Conservation (phyloP, 2,113 vertebrate genomes). For the Xenopus tropicalis region UCB_Xtro_10.0 CM004450.2:62661001-62661500, state of each 20-base stretch:
- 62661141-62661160: slow-evolving; percentile 85
- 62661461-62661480: slow-evolving; percentile 76
- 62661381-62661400: slow-evolving; percentile 76
- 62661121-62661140: slow-evolving; percentile 79
- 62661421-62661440: slow-evolving; percentile 20
- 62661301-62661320: slow-evolving; percentile 84
- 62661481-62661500: slow-evolving; percentile 50
- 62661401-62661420: slow-evolving; percentile 67
- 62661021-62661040: slow-evolving; percentile 63
- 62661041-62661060: slow-evolving; percentile 74
- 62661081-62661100: slow-evolving; percentile 74
- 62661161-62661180: slow-evolving; percentile 78
- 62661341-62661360: slow-evolving; percentile 84
- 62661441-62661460: slow-evolving; percentile 67
- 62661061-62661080: slow-evolving; percentile 68
- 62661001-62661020: slow-evolving; percentile 47
- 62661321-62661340: slow-evolving; percentile 88
- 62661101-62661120: slow-evolving; percentile 87
- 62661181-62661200: slow-evolving; percentile 77
- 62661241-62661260: slow-evolving; percentile 90
- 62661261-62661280: slow-evolving; percentile 89
- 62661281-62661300: slow-evolving; percentile 87
- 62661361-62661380: slow-evolving; percentile 80
- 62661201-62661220: slow-evolving; percentile 76
- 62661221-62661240: slow-evolving; percentile 71